Conservation (phyloP, 2,113 vertebrate species). For the Anthoscopus minutus region DNA sequence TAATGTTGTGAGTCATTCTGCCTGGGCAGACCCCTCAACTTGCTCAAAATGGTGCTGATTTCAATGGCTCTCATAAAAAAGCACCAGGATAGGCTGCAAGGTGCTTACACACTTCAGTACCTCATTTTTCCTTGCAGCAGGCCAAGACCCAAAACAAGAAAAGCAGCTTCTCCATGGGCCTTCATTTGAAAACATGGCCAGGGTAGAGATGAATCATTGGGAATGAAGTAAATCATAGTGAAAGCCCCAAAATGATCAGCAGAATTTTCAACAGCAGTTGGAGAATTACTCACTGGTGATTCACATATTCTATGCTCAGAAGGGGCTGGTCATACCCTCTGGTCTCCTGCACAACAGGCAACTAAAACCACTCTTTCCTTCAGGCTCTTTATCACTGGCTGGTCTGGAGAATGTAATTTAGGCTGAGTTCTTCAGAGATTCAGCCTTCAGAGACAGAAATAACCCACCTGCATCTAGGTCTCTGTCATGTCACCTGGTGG, state of each 20-base stretch:
- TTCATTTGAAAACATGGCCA: not conserved
- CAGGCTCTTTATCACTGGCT: not conserved
- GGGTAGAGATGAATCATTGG: not conserved
- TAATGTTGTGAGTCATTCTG: not conserved
- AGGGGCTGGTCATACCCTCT: not conserved
- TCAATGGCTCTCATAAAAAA: not conserved
- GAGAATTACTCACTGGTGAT: conserved; percentile 52
- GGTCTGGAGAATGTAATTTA: not conserved
- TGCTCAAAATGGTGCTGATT: not conserved
- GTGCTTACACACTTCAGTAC: not conserved
- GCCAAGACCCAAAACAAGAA: conserved; percentile 1
- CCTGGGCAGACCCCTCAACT: not conserved
- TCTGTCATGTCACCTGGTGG: not conserved
- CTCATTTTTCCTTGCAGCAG: not conserved
- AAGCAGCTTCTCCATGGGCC: not conserved
- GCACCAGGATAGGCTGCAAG: not conserved
- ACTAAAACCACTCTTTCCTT: not conserved
- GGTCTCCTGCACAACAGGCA: not conserved
- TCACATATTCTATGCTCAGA: conserved; percentile 26
- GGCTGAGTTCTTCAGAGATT: not conserved
- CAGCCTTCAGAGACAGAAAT: not conserved
- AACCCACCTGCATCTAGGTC: not conserved
- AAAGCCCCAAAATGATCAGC: conserved; percentile 29
- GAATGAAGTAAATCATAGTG: conserved; percentile 8
- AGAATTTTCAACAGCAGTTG: conserved; percentile 6